Evolutionary conservation across 2,888 invertebrate species (phyloP), one percentile per base, ranked within the genome.

Genomic region (Lottia scabra): DNA sequence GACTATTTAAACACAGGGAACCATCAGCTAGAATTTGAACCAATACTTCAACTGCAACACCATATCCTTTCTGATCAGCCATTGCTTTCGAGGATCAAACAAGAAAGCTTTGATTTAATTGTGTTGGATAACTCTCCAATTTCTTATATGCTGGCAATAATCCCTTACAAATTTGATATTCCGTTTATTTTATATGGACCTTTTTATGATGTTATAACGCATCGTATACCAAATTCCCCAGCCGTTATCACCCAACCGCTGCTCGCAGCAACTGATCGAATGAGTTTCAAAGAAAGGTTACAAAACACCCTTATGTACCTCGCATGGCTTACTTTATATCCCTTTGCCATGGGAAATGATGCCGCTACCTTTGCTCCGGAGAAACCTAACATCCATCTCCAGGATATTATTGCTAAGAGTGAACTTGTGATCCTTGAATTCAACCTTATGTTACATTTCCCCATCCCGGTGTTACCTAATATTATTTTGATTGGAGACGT

Each of bases 371-470:
- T 71, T 67, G 80, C 77, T 6, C 78, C 78, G 19, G 74, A 77
- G 12, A 67, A 65, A 27, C 78, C 80, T 0, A 71, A 71, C 30
- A 45, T 74, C 15, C 63, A 73, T 13, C 68, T 74, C 6, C 65
- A 72, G 48, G 67, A 76, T 38, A 65, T 78, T 23, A 63, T 48
- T n/a, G 30, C 30, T 15, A 45, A 74, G n/a, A 72, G 80, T 13
- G 68, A 75, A 44, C n/a, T 82, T 63, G 77, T 73, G 67, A 63
- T 83, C 15, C 26, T 74, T 8, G 79, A 79, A 10, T 16, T 38
- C 3, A 81, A 84, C 38, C 65, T 68, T 26, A 65, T 80, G 2
- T 65, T 84, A n/a, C 75, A 75, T 66, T 78, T 70, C 38, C 79
- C 79, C 1, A 38, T 68, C 2, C 77, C 80, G 8, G 10, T 63